These are phyloP conservation scores for Sphaerophoria rueppellii DNA, from an alignment of 2,888 invertebrate genomes.

Conservation along the genomic window DNA sequence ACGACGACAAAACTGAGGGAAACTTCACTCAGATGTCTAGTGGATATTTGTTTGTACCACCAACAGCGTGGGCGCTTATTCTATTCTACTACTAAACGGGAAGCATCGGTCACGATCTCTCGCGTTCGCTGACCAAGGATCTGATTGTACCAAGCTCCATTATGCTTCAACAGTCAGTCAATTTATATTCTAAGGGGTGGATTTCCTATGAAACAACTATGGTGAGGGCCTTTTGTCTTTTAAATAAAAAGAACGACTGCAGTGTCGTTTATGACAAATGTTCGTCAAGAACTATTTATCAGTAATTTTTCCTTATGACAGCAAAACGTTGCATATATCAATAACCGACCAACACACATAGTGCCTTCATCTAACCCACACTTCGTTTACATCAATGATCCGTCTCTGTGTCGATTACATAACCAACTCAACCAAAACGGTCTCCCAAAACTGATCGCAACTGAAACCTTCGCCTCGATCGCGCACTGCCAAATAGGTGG, in stretches of 20 bases:
- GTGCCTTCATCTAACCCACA: no score
- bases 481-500: constrained; percentile 61
- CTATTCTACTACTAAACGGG: constrained; percentile 54
- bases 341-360: neutral
- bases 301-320: no score
- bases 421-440: constrained; percentile 58
- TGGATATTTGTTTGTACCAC: constrained; percentile 49
- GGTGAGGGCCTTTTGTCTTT: no score
- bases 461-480: constrained; percentile 8
- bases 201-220: neutral
- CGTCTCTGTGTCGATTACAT: neutral
- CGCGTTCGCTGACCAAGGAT: constrained; percentile 62
- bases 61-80: constrained; percentile 65
- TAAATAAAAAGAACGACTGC: no score
- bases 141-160: constrained; percentile 48
- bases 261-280: no score
- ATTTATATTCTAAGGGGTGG: neutral
- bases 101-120: constrained; percentile 72
- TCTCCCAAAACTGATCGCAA: constrained; percentile 54
- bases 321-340: neutral
- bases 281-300: no score
- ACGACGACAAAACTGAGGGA: constrained; percentile 29
- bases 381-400: neutral
- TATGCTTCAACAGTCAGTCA: constrained; percentile 23
- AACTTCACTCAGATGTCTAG: constrained; percentile 71